Percentiles rank a stretch among this genome's conserved stretches.
phyloP scores from a whole-genome alignment of 2,113 vertebrate genomes.

The Beaufortia kweichowensis region DNA sequence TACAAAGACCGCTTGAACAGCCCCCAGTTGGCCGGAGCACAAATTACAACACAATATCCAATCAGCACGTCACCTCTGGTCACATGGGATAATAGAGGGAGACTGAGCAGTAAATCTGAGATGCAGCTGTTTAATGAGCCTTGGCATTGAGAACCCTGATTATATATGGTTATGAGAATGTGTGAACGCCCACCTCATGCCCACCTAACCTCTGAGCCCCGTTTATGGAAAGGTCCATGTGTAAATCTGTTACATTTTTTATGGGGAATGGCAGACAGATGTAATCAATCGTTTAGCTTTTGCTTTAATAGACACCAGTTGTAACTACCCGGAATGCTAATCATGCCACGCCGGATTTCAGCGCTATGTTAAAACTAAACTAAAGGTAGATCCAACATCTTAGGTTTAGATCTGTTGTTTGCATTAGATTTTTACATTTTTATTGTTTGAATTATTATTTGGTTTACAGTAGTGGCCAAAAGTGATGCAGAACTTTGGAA shows the following conservation, averaged over 20 bases:
- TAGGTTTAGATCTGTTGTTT: too few relatives aligned
- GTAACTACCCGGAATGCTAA: neutral
- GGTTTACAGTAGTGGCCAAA: too few relatives aligned
- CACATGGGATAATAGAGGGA: conserved; percentile 34
- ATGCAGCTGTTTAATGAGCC: conserved; percentile 46
- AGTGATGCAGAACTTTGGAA: too few relatives aligned
- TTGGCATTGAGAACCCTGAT: conserved; percentile 44
- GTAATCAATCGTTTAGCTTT: conserved; percentile 9
- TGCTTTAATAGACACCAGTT: conserved; percentile 5
- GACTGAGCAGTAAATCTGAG: conserved; percentile 40
- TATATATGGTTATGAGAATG: conserved; percentile 43
- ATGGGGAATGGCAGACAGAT: conserved; percentile 6
- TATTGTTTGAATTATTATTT: too few relatives aligned
- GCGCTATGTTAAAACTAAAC: neutral
- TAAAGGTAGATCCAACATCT: neutral
- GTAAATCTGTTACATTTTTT: conserved; percentile 45
- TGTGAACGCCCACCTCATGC: conserved; percentile 28
- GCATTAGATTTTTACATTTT: too few relatives aligned
- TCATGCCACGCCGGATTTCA: neutral
- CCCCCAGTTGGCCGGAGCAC: neutral
- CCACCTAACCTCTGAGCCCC: conserved; percentile 39
- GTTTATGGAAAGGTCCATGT: conserved; percentile 32
- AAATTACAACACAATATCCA: conserved; percentile 26
- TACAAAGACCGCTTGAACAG: neutral
- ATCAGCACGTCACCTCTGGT: conserved; percentile 6